Evolutionary conservation across 2,888 invertebrate species (phyloP), one percentile per base, ranked within the genome.

Genomic region (Hesperia comma): DNA sequence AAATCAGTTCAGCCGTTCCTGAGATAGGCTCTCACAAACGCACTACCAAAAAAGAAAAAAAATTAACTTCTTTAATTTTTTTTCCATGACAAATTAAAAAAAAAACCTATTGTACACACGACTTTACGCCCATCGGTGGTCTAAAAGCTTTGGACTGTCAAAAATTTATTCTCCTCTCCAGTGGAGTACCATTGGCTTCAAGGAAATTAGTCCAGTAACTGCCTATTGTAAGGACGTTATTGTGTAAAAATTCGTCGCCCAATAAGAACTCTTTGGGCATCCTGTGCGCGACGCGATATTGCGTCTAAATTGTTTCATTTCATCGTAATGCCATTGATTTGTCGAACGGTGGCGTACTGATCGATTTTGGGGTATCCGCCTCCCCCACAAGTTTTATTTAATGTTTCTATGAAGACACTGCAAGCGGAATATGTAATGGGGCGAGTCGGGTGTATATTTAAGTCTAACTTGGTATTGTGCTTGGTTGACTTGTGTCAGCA

Each of bases 261-360:
- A 80, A 82, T 80, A 73, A 77, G 75, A 73, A 67, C 5, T 6
- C 21, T 12, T 66, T 63, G 49, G 8, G 69, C 74, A 79, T 85
- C 84, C 85, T 83, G 84, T 70, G 69, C 43, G 68, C 72, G 69
- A 72, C 69, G 72, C 78, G 73, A 75, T 77, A 70, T 63, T 61
- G 85, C 75, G 67, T 86, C 71, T 72, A 85, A 86, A 86, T 86
- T 72, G 80, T 72, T 79, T 82, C 74, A 86, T 86, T 86, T 79
- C 71, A 72, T 32, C 26, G 19, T 40, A 53, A 58, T 12, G 49
- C 21, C 14, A 15, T 62, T 15, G 14, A 49, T 49, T 57, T 46
- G 17, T 46, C 49, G 40, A 63, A 57, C 33, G 37, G 37, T 8
- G 3, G 8, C 3, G 10, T 2, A 7, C 17, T 33, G 5, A 51